phyloP scores from a whole-genome alignment of 2,113 vertebrate species.

The Progne subis region DNA sequence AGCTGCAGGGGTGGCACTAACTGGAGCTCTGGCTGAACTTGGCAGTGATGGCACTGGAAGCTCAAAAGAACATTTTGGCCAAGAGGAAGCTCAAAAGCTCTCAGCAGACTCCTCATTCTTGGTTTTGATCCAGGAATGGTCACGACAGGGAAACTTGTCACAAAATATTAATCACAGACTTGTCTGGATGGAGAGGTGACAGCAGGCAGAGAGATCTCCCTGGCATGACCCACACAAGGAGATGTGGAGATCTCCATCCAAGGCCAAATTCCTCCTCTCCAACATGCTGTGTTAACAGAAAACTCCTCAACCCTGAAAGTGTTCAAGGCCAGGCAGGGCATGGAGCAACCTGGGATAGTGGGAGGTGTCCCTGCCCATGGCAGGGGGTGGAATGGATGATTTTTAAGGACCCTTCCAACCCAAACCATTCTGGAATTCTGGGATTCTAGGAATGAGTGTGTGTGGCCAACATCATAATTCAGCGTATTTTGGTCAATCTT shows the following conservation, averaged over 20 bases:
- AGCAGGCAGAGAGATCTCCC: neutral
- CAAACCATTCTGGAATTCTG: neutral
- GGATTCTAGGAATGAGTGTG: accelerated
- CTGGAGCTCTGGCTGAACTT: neutral
- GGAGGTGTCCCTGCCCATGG: neutral
- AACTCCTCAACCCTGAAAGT: neutral
- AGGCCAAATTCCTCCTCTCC: neutral
- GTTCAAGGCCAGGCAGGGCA: neutral
- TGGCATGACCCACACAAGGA: neutral
- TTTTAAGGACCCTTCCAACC: neutral
- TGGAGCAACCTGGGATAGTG: neutral
- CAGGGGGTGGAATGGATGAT: too few species aligned
- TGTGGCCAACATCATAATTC: accelerated
- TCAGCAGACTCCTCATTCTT: neutral
- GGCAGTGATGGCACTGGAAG: neutral
- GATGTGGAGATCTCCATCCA: neutral
- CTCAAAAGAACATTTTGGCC: neutral
- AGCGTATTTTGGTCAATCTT: neutral
- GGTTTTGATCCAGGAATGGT: neutral
- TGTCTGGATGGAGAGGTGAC: neutral
- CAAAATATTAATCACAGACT: neutral
- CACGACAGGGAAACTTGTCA: neutral
- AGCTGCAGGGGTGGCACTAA: neutral
- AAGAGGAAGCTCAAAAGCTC: neutral
- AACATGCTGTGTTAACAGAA: accelerated